A percentile compares a stretch with the other conserved stretches of the same genome.
phyloP scores from a whole-genome alignment of 2,888 invertebrate species.

The Pheosia gnoma region DNA sequence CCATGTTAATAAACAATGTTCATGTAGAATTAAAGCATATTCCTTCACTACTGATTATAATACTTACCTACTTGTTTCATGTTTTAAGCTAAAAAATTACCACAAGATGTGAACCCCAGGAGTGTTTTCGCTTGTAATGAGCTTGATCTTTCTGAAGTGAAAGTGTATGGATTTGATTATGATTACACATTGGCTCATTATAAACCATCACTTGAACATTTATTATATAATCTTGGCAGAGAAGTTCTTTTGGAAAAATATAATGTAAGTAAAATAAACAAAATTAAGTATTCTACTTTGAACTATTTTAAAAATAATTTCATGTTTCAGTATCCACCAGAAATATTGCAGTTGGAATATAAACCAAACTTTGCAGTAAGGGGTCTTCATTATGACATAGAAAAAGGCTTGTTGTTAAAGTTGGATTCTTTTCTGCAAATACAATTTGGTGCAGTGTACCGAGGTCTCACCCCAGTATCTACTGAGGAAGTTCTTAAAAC shows the following conservation, averaged over 20 bases:
- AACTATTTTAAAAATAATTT: not conserved
- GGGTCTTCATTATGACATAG: slow-evolving; percentile 99
- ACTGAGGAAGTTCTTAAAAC: slow-evolving; percentile 93
- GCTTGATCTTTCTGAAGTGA: slow-evolving; percentile 94
- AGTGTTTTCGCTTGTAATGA: slow-evolving; percentile 99
- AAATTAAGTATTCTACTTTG: slow-evolving; percentile 8
- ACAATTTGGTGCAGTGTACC: slow-evolving; percentile 96
- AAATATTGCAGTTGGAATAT: slow-evolving; percentile 91
- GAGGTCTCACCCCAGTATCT: slow-evolving; percentile 91
- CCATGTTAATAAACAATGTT: too few relatives aligned
- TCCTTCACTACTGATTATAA: slow-evolving; percentile 6
- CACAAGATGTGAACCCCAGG: slow-evolving; percentile 92
- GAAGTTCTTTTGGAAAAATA: slow-evolving; percentile 93
- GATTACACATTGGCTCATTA: slow-evolving; percentile 99
- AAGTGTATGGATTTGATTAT: slow-evolving; percentile 99
- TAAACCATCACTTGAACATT: slow-evolving; percentile 93
- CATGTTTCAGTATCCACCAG: slow-evolving; percentile 91
- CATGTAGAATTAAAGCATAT: not conserved
- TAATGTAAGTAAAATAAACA: slow-evolving; percentile 85
- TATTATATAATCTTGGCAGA: slow-evolving; percentile 95
- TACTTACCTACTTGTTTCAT: slow-evolving; percentile 2
- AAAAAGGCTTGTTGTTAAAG: slow-evolving; percentile 96
- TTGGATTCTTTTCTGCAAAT: slow-evolving; percentile 98
- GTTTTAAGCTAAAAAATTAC: slow-evolving; percentile 91
- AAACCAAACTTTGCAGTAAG: slow-evolving; percentile 97